Evolutionary conservation across 2,113 vertebrate genomes (phyloP), one percentile per base, ranked within the genome.

Genomic region (Vidua macroura): DNA sequence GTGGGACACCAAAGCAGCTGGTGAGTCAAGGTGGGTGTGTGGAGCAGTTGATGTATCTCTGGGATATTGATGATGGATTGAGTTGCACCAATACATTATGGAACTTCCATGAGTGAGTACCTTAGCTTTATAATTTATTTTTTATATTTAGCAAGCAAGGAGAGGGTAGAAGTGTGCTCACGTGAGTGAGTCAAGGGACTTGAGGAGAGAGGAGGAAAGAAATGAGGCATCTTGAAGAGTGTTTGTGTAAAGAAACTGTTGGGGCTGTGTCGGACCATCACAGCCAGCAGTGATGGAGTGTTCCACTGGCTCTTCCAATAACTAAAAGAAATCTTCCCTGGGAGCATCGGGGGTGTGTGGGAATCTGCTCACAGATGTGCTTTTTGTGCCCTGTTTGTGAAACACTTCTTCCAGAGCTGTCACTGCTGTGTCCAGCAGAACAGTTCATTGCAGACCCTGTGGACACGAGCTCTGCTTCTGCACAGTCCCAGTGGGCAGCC

Each of bases 11-110:
- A 19, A 3, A 17, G 46, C 74, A 51, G 48, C 4, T 64, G 24
- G 7, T 41, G 86, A 62, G 76, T 41, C 39, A n/a, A 25, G 0
- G 0, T 5, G 30, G 6, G 25, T 53, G 7, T 15, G 7, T 3
- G 30, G 25, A 70, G 72, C 14, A 81, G 48, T 1, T 66, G 58
- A 23, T 55, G 23, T 11, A 25, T 30, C 25, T 80, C 51, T 81
- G 75, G 51, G 69, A 18, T 86, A 18, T 43, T 55, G 17, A 25
- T 8, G 18, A 52, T 27, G 30, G 39, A 20, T 6, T 77, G 63
- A 62, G 35, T 43, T 75, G 48, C 64, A 75, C 44, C 19, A 37
- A 5, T 20, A 5, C 3, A 3, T 33, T 19, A 12, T 33, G 39
- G 60, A 91, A 8, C 15, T 6, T 63, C 35, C 14, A 5, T 7